Base-by-base conservation (phyloP, 2,888 invertebrate species). In the Hipparchia semele region DNA sequence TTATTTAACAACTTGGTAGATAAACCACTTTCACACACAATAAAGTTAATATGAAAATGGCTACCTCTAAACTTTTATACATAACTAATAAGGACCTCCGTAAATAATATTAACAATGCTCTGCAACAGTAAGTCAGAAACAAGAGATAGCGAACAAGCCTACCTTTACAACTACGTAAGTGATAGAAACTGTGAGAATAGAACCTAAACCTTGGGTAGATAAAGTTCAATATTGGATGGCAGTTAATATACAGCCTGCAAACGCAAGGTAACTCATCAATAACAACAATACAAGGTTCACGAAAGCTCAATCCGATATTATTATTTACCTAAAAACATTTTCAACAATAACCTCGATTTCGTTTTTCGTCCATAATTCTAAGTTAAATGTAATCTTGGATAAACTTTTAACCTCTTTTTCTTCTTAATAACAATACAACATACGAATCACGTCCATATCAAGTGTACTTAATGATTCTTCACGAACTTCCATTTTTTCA, bases 1-100 rank as follows among this genome's bases (percentile, higher is more conserved):
- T 94, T 94, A 94, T 94, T 94, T 95, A 95, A 95, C 95, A 95
- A 95, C 94, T 92, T 94, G 94, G 91, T 92, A 90, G 94, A 88
- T 89, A 86, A 83, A 89, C 91, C 94, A 93, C 91, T 93, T 92
- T 89, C 92, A 94, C 89, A 90, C 86, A 86, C 89, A 84, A 77
- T 75, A 75, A 78, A 81, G 87, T 85, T 85, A 82, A 85, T 84
- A 89, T 91, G 94, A 93, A 92, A 94, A 93, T 91, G 92, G 90
- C 87, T 83, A 92, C 86, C 93, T 87, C 94, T 94, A 94, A 93
- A 94, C 89, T 89, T 91, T 91, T 90, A 88, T 91, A 91, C 89
- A 88, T 89, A 90, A 92, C 92, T 92, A 92, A 92, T 92, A 87
- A 87, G 90, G 89, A 90, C 84, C 83, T 86, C 83, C 83, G 83